Evolutionary conservation across 2,113 vertebrate genomes (phyloP).

Genomic region (Neogale vison): DNA sequence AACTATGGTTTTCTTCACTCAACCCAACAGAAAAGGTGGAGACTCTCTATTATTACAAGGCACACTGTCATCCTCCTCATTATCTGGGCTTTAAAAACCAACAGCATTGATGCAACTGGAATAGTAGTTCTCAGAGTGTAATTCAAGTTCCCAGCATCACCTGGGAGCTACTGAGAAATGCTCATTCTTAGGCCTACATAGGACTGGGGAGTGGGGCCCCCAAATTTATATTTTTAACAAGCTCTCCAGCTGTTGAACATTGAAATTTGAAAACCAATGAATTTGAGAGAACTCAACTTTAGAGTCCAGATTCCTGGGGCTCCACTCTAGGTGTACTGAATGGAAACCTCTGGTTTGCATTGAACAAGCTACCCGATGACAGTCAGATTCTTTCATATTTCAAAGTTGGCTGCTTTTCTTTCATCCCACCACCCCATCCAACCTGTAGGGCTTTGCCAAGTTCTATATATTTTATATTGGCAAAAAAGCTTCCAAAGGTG

Average conservation of each 20-base stretch:
- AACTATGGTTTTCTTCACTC: background rate
- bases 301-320: background rate
- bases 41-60: background rate
- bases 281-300: background rate
- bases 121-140: background rate
- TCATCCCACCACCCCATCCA: background rate
- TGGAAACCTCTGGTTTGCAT: background rate
- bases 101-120: background rate
- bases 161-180: background rate
- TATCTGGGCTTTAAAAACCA: background rate
- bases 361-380: background rate
- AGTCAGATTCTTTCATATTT: background rate
- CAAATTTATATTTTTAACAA: background rate
- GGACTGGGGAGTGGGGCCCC: background rate
- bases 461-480: background rate
- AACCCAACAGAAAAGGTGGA: background rate
- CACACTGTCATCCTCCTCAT: background rate
- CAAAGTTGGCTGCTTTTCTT: conserved; percentile 4
- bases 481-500: conserved; percentile 22
- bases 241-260: background rate
- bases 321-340: background rate
- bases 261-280: background rate
- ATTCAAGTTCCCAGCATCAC: background rate
- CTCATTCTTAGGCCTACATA: background rate
- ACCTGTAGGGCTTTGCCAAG: background rate